Percentiles rank a stretch among this genome's conserved stretches.
These are phyloP conservation scores for Oceanites oceanicus DNA, from an alignment of 2,113 vertebrate species.

Conservation along the genomic window DNA sequence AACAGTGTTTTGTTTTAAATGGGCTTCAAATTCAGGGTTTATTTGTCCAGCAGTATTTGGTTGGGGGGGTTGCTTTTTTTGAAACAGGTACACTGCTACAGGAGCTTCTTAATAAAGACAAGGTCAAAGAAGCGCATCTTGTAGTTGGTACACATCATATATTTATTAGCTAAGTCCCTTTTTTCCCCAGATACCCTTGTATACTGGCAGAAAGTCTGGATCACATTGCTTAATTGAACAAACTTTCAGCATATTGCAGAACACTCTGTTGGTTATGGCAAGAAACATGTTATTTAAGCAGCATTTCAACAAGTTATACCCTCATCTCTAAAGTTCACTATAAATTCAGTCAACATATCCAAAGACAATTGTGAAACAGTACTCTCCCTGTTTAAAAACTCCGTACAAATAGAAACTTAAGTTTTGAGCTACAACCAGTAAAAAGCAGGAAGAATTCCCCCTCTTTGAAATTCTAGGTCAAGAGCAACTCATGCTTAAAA, in stretches of 20 bases:
- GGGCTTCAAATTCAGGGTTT: not conserved
- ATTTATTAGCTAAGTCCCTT: not conserved
- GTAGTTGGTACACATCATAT: not conserved
- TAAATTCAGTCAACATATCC: not conserved
- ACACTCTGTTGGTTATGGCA: not conserved
- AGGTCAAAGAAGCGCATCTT: not conserved
- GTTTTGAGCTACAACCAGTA: not conserved
- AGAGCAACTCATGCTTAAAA: not conserved
- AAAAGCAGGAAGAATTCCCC: not conserved
- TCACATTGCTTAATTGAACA: not conserved
- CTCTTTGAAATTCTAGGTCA: not conserved
- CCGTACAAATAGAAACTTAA: not conserved
- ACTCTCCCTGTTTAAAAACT: not conserved
- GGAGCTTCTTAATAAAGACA: not conserved
- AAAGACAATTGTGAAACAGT: not conserved
- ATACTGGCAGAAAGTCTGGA: not conserved
- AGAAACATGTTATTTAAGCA: not conserved
- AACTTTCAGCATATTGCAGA: not conserved
- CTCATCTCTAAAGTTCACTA: not conserved
- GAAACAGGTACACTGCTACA: not conserved
- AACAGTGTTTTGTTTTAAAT: not conserved
- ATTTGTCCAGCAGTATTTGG: not conserved
- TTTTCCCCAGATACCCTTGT: not conserved
- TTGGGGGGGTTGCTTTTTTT: not conserved
- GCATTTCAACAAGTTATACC: not conserved